Percentiles rank a stretch among this genome's conserved stretches.
These are phyloP conservation scores for Penaeus vannamei DNA, from an alignment of 1,140 invertebrate genomes.

Conservation along the genomic window DNA sequence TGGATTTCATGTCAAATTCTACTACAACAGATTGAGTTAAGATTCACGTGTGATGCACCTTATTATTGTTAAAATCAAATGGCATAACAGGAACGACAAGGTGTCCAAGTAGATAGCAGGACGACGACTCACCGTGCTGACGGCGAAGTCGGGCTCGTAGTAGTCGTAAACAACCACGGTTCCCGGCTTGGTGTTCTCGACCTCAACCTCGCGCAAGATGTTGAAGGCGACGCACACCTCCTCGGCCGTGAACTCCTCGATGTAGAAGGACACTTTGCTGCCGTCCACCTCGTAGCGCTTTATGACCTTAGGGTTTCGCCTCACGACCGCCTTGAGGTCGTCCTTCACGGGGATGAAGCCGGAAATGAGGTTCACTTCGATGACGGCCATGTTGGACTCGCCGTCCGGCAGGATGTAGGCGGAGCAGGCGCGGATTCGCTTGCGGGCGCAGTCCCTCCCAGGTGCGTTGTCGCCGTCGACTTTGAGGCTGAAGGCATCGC, in stretches of 20 bases:
- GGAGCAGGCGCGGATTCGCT: slow-evolving; percentile 7
- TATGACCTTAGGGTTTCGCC: slow-evolving; percentile 43
- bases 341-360: slow-evolving; percentile 35
- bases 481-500: not conserved
- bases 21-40: too few relatives aligned
- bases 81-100: too few relatives aligned
- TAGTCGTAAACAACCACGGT: slow-evolving; percentile 80
- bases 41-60: too few relatives aligned
- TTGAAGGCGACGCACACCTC: slow-evolving; percentile 72
- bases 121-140: not conserved
- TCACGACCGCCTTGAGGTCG: slow-evolving; percentile 18
- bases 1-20: too few relatives aligned
- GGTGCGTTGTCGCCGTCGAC: not conserved
- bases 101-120: too few relatives aligned
- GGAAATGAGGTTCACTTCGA: slow-evolving; percentile 58
- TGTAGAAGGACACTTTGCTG: slow-evolving; percentile 72
- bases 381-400: slow-evolving; percentile 54
- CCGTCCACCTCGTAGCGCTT: slow-evolving; percentile 72
- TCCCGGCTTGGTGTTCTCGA: slow-evolving; percentile 76
- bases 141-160: slow-evolving; percentile 72
- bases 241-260: slow-evolving; percentile 71
- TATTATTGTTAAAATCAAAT: too few relatives aligned
- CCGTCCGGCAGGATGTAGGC: slow-evolving; percentile 12
- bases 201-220: slow-evolving; percentile 72
- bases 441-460: not conserved